Percentiles rank a stretch among this genome's conserved stretches.
These are phyloP conservation scores for Heterotilapia buettikoferi DNA, from an alignment of 2,113 vertebrate genomes.

Conservation along the genomic window DNA sequence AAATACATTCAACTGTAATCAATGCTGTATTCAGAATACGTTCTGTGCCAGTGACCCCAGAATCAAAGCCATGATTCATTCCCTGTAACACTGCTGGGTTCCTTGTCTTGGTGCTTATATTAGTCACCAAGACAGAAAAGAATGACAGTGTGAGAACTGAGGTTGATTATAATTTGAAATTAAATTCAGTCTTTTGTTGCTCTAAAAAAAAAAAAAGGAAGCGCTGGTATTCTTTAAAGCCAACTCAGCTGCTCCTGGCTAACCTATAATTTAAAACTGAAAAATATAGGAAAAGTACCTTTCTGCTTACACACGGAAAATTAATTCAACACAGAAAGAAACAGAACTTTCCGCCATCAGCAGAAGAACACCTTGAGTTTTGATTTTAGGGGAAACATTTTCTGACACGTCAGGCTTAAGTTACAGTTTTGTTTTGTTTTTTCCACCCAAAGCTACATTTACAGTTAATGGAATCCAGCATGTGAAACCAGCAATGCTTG, in stretches of 20 bases:
- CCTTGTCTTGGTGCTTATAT: not conserved
- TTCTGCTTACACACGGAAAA: not conserved
- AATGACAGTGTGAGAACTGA: not conserved
- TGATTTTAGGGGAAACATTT: not conserved
- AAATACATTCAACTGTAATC: not conserved
- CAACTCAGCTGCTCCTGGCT: not conserved
- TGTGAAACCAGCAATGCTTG: not conserved
- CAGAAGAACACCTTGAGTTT: not conserved
- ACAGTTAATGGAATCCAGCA: not conserved
- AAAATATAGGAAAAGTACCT: not conserved
- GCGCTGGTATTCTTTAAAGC: not conserved
- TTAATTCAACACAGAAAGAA: not conserved
- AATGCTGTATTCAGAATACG: not conserved
- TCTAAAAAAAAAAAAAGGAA: accelerated
- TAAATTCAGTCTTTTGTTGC: conserved; percentile 25
- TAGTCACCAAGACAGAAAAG: not conserved
- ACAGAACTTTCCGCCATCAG: not conserved
- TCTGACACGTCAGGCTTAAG: not conserved
- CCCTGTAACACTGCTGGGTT: not conserved
- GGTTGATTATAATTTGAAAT: conserved; percentile 8
- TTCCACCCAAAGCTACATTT: not conserved
- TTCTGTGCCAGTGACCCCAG: not conserved
- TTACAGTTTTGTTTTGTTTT: not conserved
- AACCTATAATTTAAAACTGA: conserved; percentile 1
- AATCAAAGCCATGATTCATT: not conserved